These are phyloP conservation scores for Tiliqua scincoides DNA, from an alignment of 2,113 vertebrate genomes.

Conservation along the genomic window DNA sequence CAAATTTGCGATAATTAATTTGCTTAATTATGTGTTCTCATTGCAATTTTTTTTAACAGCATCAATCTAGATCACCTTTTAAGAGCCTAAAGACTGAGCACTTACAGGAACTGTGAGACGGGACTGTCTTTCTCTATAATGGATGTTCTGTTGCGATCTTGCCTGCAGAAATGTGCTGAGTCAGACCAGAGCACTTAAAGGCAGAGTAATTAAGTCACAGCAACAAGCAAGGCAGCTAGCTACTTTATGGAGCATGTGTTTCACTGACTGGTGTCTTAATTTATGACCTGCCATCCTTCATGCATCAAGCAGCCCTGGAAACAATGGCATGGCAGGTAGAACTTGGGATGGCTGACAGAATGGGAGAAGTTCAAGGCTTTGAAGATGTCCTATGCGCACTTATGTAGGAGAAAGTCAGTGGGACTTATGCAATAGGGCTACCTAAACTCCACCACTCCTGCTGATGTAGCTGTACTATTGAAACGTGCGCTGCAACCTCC, in stretches of 20 bases:
- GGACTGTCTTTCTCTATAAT: neutral
- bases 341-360: too few relatives aligned
- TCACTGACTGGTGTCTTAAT: neutral
- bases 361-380: too few relatives aligned
- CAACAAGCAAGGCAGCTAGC: accelerated
- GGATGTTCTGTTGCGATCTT: neutral
- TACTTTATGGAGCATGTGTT: accelerated
- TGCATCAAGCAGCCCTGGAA: too few relatives aligned
- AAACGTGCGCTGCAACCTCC: too few relatives aligned
- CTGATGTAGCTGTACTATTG: too few relatives aligned
- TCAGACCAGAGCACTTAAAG: neutral
- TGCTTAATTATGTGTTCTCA: neutral
- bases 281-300: neutral
- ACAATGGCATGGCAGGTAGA: too few relatives aligned
- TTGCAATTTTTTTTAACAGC: neutral
- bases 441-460: too few relatives aligned
- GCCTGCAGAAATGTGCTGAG: accelerated
- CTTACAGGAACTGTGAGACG: neutral
- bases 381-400: too few relatives aligned
- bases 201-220: accelerated
- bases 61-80: neutral
- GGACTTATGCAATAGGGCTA: too few relatives aligned
- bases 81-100: neutral
- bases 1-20: neutral
- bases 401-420: too few relatives aligned